Percentiles rank a stretch among this genome's conserved stretches.
Evolutionary conservation across 2,797 vertebrate species (phyloP).

Genomic region (Pseudomugil gertrudae): DNA sequence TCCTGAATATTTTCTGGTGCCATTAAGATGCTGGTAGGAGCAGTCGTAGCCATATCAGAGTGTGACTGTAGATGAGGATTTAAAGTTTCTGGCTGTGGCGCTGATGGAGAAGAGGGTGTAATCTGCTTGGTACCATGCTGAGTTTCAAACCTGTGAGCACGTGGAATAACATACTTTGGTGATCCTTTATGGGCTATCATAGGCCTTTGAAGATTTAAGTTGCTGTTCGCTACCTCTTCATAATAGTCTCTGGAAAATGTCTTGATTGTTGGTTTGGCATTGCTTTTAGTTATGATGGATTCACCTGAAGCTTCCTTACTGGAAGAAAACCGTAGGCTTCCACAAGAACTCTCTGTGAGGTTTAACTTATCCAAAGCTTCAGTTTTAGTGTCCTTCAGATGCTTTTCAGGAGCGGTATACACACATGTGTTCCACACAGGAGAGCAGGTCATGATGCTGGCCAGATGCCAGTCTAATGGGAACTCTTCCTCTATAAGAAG

Average conservation of each 20-base stretch:
- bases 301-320: slow-evolving; percentile 9
- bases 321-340: not conserved
- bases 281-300: slow-evolving; percentile 13
- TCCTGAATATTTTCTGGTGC: slow-evolving; percentile 2
- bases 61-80: not conserved
- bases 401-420: slow-evolving; percentile 29
- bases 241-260: not conserved
- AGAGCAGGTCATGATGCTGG: slow-evolving; percentile 67
- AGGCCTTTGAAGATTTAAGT: not conserved
- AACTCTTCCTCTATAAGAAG: slow-evolving; percentile 68
- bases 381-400: slow-evolving; percentile 6
- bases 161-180: slow-evolving; percentile 56
- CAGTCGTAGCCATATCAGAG: slow-evolving; percentile 1
- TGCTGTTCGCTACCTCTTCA: not conserved
- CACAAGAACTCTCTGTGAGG: not conserved
- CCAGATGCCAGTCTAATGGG: slow-evolving; percentile 62
- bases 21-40: not conserved
- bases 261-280: not conserved
- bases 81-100: slow-evolving; percentile 1
- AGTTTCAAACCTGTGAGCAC: slow-evolving; percentile 26
- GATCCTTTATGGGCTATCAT: slow-evolving; percentile 21
- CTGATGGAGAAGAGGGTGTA: slow-evolving; percentile 14
- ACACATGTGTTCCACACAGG: slow-evolving; percentile 67
- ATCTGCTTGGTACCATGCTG: slow-evolving; percentile 14
- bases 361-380: slow-evolving; percentile 9